phyloP scores from a whole-genome alignment of 1,140 invertebrate species.

The Drosophila mojavensis region DNA sequence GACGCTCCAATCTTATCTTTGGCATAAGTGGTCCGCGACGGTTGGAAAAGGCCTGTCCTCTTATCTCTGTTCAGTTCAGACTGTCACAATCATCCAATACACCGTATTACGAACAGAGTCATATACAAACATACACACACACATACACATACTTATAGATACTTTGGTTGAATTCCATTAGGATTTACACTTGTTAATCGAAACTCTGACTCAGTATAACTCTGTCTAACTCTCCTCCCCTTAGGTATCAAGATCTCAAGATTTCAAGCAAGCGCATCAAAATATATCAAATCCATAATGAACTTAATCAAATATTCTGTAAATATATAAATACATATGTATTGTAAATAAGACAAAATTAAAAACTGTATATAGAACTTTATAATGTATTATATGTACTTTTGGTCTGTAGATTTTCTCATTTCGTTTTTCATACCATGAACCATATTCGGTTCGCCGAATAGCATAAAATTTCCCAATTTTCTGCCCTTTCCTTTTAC shows the following conservation, averaged over 20 bases:
- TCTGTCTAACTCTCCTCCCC: no score
- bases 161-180: slow-evolving; percentile 3
- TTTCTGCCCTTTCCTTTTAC: not conserved
- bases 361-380: not conserved
- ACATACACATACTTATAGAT: not conserved
- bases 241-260: no score
- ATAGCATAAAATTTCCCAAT: not conserved
- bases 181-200: not conserved
- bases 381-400: not conserved
- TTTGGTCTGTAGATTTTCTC: not conserved
- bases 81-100: slow-evolving; percentile 20
- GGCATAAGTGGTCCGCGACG: slow-evolving; percentile 25
- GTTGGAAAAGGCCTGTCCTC: slow-evolving; percentile 29
- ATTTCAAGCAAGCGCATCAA: no score
- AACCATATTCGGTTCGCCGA: no score
- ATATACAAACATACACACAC: not conserved
- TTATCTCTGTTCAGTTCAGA: slow-evolving; percentile 7
- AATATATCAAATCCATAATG: no score
- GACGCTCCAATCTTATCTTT: slow-evolving; percentile 44
- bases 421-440: not conserved
- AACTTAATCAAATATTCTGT: no score
- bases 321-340: no score
- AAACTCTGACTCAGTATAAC: not conserved
- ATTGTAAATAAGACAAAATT: no score
- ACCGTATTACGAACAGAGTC: not conserved